Evolutionary conservation across 2,888 invertebrate species (phyloP).

Genomic region (Cosmia trapezina): DNA sequence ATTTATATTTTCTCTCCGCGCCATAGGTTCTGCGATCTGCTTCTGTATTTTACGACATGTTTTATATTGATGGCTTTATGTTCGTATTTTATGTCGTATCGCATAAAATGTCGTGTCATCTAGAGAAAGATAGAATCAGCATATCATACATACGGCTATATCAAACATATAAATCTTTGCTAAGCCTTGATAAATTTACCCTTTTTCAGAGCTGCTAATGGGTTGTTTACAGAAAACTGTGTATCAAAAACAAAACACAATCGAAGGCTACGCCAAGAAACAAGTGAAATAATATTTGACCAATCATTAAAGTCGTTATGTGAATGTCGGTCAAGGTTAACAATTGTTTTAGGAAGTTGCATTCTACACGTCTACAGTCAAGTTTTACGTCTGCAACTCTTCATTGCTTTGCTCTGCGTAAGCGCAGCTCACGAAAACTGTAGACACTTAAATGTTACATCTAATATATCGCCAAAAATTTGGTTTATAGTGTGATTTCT

Average conservation of each 20-base stretch:
- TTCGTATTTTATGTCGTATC: constrained; percentile 48
- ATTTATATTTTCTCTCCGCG: constrained; percentile 80
- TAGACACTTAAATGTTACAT: not conserved
- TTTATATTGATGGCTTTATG: constrained; percentile 80
- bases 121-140: constrained; percentile 29
- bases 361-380: not conserved
- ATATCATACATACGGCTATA: not conserved
- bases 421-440: not conserved
- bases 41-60: constrained; percentile 78
- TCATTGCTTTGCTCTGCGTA: not conserved
- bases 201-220: not conserved
- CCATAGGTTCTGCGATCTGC: constrained; percentile 71
- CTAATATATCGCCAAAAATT: not conserved
- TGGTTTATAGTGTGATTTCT: not conserved
- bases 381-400: not conserved
- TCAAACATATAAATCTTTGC: not conserved
- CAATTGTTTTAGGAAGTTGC: constrained; percentile 8
- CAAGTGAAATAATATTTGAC: not conserved
- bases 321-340: constrained; percentile 37
- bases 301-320: constrained; percentile 5
- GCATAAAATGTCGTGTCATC: constrained; percentile 46
- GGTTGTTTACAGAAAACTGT: not conserved
- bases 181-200: not conserved
- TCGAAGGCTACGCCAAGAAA: not conserved
- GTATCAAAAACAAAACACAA: not conserved